These are phyloP conservation scores for Dermatemys mawii DNA, from an alignment of 2,113 vertebrate genomes.

Conservation along the genomic window DNA sequence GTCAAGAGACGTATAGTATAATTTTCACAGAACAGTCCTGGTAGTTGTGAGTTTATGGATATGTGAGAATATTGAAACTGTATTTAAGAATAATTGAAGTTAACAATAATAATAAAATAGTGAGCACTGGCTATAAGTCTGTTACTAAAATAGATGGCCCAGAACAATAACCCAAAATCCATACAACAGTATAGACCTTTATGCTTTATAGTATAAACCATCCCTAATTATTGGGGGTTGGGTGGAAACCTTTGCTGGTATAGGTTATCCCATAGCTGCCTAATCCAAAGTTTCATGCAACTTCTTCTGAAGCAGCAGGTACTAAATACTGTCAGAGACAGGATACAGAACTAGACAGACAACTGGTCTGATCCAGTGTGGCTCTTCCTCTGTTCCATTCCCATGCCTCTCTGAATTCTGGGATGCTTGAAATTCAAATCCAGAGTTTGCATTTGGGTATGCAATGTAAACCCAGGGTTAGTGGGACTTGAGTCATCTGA, in stretches of 20 bases:
- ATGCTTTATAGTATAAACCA: neutral
- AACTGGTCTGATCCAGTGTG: neutral
- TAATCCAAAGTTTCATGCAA: neutral
- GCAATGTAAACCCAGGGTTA: neutral
- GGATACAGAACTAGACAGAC: neutral
- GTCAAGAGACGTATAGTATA: neutral
- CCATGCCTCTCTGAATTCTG: accelerated
- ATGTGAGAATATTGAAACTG: neutral
- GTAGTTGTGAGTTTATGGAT: neutral
- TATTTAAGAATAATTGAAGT: neutral
- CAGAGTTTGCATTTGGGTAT: neutral
- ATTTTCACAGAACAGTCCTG: neutral
- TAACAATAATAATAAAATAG: neutral
- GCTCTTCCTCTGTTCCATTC: neutral
- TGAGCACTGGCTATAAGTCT: neutral
- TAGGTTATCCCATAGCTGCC: neutral
- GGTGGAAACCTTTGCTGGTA: neutral
- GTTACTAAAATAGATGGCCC: neutral
- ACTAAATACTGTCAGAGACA: neutral
- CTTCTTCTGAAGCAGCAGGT: neutral
- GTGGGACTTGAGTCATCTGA: neutral
- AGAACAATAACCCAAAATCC: neutral
- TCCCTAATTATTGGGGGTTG: neutral
- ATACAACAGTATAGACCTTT: neutral
- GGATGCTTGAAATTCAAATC: neutral